Evolutionary conservation across 2,797 vertebrate genomes (phyloP).

Genomic region (Hyperoplus lanceolatus): DNA sequence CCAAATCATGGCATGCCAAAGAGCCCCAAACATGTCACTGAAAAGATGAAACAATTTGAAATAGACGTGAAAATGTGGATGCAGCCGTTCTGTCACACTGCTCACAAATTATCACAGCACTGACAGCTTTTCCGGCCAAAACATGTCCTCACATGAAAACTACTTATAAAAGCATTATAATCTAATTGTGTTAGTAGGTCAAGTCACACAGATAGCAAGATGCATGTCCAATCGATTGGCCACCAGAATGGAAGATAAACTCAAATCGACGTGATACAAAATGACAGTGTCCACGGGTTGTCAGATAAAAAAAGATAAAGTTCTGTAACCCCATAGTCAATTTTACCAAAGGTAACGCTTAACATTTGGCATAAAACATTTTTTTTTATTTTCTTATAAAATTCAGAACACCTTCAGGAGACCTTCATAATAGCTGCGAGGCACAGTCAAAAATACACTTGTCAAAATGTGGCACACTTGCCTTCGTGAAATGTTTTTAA

Average conservation of each 20-base stretch:
- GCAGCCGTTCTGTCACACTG: constrained; percentile 36
- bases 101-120: not conserved
- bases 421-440: not conserved
- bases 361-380: not conserved
- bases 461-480: not conserved
- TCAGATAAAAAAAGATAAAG: constrained; percentile 9
- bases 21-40: constrained; percentile 24
- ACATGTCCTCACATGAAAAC: constrained; percentile 43
- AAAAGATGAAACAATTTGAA: constrained; percentile 46
- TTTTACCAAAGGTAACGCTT: constrained; percentile 2
- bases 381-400: not conserved
- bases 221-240: constrained; percentile 53
- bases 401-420: not conserved
- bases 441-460: not conserved
- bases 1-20: not conserved
- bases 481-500: constrained; percentile 5
- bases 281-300: constrained; percentile 19
- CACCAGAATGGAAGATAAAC: constrained; percentile 32
- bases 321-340: constrained; percentile 4
- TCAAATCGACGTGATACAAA: constrained; percentile 16
- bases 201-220: constrained; percentile 37
- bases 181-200: constrained; percentile 66
- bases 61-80: not conserved
- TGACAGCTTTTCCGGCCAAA: not conserved
- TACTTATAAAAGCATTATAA: constrained; percentile 17